These are phyloP conservation scores for Austrolebias charrua DNA, from an alignment of 2,797 vertebrate species.

Conservation along the genomic window DNA sequence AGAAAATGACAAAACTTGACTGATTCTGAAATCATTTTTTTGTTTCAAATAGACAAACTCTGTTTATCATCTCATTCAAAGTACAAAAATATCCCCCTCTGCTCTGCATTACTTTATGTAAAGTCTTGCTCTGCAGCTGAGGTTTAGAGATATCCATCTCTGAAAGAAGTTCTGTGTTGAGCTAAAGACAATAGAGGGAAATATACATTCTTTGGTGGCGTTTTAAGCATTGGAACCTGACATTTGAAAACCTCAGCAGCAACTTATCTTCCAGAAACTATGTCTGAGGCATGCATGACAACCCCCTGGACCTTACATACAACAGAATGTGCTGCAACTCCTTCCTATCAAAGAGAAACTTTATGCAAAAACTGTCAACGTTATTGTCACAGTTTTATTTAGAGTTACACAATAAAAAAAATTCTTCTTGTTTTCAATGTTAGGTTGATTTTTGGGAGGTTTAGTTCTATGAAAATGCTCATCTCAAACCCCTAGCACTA, in stretches of 20 bases:
- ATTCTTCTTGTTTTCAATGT: conserved; percentile 14
- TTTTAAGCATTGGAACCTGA: conserved; percentile 39
- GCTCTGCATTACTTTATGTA: conserved; percentile 29
- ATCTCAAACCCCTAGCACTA: neutral
- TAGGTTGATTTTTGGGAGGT: no score
- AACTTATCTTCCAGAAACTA: conserved; percentile 46
- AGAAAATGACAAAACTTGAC: no score
- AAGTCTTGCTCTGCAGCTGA: conserved; percentile 37
- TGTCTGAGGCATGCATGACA: conserved; percentile 35
- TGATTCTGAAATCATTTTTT: no score
- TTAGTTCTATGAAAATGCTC: neutral
- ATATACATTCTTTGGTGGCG: conserved; percentile 36
- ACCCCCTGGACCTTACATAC: conserved; percentile 25
- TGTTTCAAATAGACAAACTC: no score
- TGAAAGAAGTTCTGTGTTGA: conserved; percentile 24
- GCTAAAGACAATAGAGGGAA: conserved; percentile 46
- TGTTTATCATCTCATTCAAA: conserved; percentile 1
- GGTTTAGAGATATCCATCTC: conserved; percentile 49
- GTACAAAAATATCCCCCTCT: conserved; percentile 31
- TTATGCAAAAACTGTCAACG: conserved; percentile 18
- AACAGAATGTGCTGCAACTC: conserved; percentile 34
- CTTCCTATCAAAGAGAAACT: conserved; percentile 29
- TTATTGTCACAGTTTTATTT: conserved; percentile 34
- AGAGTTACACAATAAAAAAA: conserved; percentile 6
- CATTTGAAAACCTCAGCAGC: conserved; percentile 50